These are phyloP conservation scores for Ceratosolen fusciceps DNA, from an alignment of 1,140 invertebrate species.

Conservation along the genomic window DNA sequence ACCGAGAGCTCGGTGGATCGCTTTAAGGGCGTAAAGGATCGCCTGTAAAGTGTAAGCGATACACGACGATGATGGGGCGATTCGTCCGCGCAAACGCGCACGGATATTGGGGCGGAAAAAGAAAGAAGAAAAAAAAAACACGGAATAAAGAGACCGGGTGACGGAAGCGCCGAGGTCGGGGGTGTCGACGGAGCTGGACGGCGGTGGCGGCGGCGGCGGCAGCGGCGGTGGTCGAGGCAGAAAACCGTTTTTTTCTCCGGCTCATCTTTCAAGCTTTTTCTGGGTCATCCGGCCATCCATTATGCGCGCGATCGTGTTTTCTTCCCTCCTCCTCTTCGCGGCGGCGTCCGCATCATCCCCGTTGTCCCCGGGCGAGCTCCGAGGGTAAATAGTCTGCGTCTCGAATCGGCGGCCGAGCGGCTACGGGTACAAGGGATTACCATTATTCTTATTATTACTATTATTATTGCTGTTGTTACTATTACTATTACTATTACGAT, in stretches of 20 bases:
- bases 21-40: conserved; percentile 33
- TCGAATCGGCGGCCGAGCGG: background rate
- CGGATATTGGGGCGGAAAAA: conserved; percentile 33
- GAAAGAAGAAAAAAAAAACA: too few species aligned
- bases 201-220: background rate
- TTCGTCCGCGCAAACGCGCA: conserved; percentile 41
- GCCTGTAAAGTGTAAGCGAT: conserved; percentile 41
- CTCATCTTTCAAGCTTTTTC: conserved; percentile 52
- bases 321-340: too few species aligned
- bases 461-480: too few species aligned
- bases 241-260: conserved; percentile 42
- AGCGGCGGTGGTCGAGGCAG: background rate
- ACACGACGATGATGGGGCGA: conserved; percentile 5
- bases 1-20: background rate
- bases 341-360: background rate
- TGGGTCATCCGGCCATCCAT: conserved; percentile 50
- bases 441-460: too few species aligned
- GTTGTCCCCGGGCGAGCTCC: background rate
- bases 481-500: too few species aligned
- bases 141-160: conserved; percentile 39
- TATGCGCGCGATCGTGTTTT: conserved; percentile 41
- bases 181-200: background rate
- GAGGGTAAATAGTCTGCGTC: background rate
- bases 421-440: background rate
- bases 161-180: conserved; percentile 29